Conservation (phyloP, 2,888 invertebrate species). For the Scaptodrosophila latifasciaeformis region DNA sequence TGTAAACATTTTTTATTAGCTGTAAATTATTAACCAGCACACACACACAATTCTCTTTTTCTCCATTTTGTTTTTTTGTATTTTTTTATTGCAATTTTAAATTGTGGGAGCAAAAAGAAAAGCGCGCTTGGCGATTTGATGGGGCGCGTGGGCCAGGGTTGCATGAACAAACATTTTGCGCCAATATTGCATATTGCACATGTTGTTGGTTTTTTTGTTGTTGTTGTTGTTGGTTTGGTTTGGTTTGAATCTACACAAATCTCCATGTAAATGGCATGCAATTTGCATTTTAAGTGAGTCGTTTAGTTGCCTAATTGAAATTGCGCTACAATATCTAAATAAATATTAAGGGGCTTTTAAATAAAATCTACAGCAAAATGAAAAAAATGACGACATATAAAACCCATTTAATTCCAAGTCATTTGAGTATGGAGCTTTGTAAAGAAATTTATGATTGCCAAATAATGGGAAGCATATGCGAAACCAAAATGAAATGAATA, state of each 20-base stretch:
- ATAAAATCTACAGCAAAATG: neutral
- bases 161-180: too few relatives aligned
- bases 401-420: neutral
- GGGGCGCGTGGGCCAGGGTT: too few relatives aligned
- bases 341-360: slow-evolving; percentile 31
- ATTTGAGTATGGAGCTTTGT: neutral
- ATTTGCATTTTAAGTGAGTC: slow-evolving; percentile 67
- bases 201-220: slow-evolving; percentile 15
- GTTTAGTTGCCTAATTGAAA: slow-evolving; percentile 60
- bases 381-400: neutral
- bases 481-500: too few relatives aligned
- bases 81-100: too few relatives aligned
- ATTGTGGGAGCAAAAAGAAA: too few relatives aligned
- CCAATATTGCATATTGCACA: neutral
- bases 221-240: slow-evolving; percentile 25
- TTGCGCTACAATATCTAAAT: slow-evolving; percentile 36
- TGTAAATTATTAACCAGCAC: too few relatives aligned
- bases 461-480: too few relatives aligned
- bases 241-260: slow-evolving; percentile 31
- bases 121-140: too few relatives aligned
- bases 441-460: slow-evolving; percentile 1
- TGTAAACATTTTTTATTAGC: too few relatives aligned
- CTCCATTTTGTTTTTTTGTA: too few relatives aligned
- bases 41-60: too few relatives aligned
- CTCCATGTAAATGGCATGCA: slow-evolving; percentile 41